phyloP scores from a whole-genome alignment of 2,113 vertebrate genomes.

The Psilopogon haemacephalus region DNA sequence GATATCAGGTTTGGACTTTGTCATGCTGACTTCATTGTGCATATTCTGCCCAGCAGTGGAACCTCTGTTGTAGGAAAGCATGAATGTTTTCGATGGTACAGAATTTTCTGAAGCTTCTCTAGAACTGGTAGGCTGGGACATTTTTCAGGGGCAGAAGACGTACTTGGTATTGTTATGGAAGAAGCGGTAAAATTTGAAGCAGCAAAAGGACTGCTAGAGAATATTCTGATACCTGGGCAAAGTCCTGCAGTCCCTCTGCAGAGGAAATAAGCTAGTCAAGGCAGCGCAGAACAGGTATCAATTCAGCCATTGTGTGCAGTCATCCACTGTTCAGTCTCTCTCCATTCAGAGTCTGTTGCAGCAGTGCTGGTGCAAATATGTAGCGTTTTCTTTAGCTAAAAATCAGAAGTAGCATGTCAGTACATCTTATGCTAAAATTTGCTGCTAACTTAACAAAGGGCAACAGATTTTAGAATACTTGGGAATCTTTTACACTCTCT shows the following conservation, averaged over 20 bases:
- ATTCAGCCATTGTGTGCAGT: neutral
- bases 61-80: neutral
- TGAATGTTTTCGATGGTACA: neutral
- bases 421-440: slow-evolving; percentile 2
- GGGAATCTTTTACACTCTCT: neutral
- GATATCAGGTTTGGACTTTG: neutral
- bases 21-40: neutral
- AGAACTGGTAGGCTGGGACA: neutral
- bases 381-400: neutral
- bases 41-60: neutral
- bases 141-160: neutral
- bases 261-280: neutral
- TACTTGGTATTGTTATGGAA: neutral
- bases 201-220: neutral
- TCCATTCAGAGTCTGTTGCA: neutral
- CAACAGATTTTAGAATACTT: neutral
- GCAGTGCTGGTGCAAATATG: neutral
- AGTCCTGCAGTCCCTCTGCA: neutral
- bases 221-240: neutral
- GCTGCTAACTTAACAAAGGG: neutral
- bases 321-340: neutral
- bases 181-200: neutral
- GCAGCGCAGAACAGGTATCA: neutral
- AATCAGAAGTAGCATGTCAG: neutral
- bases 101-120: neutral